These are phyloP conservation scores for Tetragonula clypearis DNA, from an alignment of 1,140 invertebrate genomes.

Conservation along the genomic window DNA sequence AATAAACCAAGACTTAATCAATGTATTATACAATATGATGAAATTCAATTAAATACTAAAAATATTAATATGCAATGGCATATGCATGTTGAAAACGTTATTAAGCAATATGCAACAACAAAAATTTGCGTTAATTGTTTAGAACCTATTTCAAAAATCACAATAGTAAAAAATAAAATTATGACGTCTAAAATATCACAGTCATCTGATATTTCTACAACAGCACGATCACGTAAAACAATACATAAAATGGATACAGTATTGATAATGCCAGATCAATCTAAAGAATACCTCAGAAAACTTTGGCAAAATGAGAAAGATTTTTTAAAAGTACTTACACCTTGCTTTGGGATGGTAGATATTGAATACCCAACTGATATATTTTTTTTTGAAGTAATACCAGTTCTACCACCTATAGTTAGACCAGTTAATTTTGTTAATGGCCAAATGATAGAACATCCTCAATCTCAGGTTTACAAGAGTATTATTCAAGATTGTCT, in stretches of 20 bases:
- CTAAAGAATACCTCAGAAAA: slow-evolving; percentile 87
- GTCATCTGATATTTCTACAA: background rate
- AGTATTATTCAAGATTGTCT: slow-evolving; percentile 85
- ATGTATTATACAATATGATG: background rate
- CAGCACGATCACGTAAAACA: background rate
- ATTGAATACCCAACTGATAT: slow-evolving; percentile 89
- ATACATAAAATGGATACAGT: slow-evolving; percentile 60
- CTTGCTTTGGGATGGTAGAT: slow-evolving; percentile 85
- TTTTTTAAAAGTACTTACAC: slow-evolving; percentile 87
- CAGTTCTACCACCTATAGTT: slow-evolving; percentile 93
- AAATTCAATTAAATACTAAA: slow-evolving; percentile 75
- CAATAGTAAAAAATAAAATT: slow-evolving; percentile 80
- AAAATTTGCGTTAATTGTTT: slow-evolving; percentile 86
- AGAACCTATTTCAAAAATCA: slow-evolving; percentile 83
- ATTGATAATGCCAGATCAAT: slow-evolving; percentile 85
- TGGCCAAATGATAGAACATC: slow-evolving; percentile 90
- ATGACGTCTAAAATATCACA: slow-evolving; percentile 57
- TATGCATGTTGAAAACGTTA: slow-evolving; percentile 83
- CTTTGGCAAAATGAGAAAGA: slow-evolving; percentile 90
- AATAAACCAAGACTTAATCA: slow-evolving; percentile 64
- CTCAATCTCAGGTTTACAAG: slow-evolving; percentile 90
- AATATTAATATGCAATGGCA: slow-evolving; percentile 85
- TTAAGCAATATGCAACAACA: slow-evolving; percentile 81
- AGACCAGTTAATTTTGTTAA: slow-evolving; percentile 90
- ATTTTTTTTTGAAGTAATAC: slow-evolving; percentile 93